These are phyloP conservation scores for Oreotragus oreotragus DNA, from an alignment of 2,113 vertebrate genomes.

Conservation along the genomic window DNA sequence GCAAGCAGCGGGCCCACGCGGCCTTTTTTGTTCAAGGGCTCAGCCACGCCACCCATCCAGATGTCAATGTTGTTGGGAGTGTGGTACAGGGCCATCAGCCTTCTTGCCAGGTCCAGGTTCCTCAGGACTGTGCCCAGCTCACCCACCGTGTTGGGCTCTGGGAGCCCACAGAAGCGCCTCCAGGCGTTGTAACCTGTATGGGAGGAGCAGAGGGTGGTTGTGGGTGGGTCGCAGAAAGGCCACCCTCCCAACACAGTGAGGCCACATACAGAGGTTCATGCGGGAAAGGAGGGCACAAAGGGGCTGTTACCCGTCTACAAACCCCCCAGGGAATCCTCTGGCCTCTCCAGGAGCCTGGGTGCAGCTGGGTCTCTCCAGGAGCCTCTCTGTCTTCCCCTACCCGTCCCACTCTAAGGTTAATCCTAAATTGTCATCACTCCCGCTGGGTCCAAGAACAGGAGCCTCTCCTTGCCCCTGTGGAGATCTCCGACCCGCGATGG, in stretches of 20 bases:
- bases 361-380: neutral
- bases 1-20: conserved; percentile 87
- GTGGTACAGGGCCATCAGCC: conserved; percentile 83
- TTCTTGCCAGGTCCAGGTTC: conserved; percentile 80
- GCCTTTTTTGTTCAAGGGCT: conserved; percentile 80
- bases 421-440: neutral
- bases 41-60: conserved; percentile 89
- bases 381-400: neutral
- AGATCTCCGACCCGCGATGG: neutral
- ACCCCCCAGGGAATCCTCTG: neutral
- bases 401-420: neutral
- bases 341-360: neutral
- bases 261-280: too few relatives aligned
- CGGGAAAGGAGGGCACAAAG: too few relatives aligned
- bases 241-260: neutral
- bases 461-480: neutral
- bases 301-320: neutral
- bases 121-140: conserved; percentile 82
- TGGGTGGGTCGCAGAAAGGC: neutral
- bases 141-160: conserved; percentile 77
- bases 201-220: neutral
- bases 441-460: neutral
- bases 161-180: conserved; percentile 85
- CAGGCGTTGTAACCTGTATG: conserved; percentile 85
- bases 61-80: conserved; percentile 88